Evolutionary conservation across 2,888 invertebrate genomes (phyloP), one percentile per base, ranked within the genome.

Genomic region (Thelaira solivaga): DNA sequence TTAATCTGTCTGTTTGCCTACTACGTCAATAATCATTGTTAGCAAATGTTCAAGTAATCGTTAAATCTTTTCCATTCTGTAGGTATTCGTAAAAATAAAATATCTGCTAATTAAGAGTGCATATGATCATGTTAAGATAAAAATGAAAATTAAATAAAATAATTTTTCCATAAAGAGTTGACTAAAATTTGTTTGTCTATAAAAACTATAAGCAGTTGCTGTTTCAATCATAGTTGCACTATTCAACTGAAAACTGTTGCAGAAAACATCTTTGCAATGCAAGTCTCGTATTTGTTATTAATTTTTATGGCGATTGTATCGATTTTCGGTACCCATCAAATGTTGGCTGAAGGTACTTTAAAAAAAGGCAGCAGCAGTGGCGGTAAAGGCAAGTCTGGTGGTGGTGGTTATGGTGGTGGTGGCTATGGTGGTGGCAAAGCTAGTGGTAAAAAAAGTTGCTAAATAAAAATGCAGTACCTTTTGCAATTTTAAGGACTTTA

Each of bases 351-450:
- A 16, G 81, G 57, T 6, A 74, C 74, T 4, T 67, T 62, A 0
- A 76, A 76, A 10, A 53, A 74, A 34, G 24, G 59, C 13, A 53
- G 74, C 1, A 64, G 72, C 10, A 18, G 26, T 26, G 45, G 57
- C 11, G 65, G 73, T 7, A 61, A 67, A 11, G 61, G 79, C n/a
- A 80, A 80, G 64, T 74, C 74, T 68, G 78, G 81, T 29, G 49
- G 36, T 41, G 57, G 57, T 11, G 43, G 43, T 53, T 36, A 39
- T 13, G 13, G 47, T 16, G 73, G 75, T 1, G 51, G 69, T 20
- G 13, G 29, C n/a, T 24, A 53, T 20, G 59, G 73, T 7, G 57
- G 73, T 10, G 65, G 78, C 26, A 81, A 79, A 57, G 47, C 36
- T 53, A 47, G 55, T 36, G 73, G 74, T n/a, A 61, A 68, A 39